Evolutionary conservation across 2,888 invertebrate genomes (phyloP).

Genomic region (Mimumesa dahlbomi): DNA sequence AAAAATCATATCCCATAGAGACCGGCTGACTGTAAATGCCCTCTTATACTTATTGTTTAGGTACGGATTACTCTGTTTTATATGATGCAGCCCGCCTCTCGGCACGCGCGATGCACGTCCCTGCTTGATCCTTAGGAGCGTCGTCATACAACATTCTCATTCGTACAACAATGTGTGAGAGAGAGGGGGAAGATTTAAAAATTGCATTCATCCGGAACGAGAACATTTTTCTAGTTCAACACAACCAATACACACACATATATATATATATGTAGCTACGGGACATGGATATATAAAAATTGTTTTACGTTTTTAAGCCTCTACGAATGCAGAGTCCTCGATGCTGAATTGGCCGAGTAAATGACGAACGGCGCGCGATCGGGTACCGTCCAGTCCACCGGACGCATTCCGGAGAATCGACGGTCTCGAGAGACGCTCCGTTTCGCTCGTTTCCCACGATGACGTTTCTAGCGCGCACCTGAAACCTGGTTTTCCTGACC

Average conservation of each 20-base stretch:
- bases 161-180: too few relatives aligned
- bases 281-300: background rate
- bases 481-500: slow-evolving; percentile 26
- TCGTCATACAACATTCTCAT: slow-evolving; percentile 55
- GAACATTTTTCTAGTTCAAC: background rate
- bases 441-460: slow-evolving; percentile 48
- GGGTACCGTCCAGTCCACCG: slow-evolving; percentile 64
- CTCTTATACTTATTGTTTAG: slow-evolving; percentile 79
- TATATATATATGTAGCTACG: too few relatives aligned
- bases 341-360: slow-evolving; percentile 35
- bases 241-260: slow-evolving; percentile 3
- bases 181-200: slow-evolving; percentile 1
- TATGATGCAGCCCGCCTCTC: slow-evolving; percentile 77
- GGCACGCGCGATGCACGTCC: slow-evolving; percentile 72
- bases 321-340: slow-evolving; percentile 12
- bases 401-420: slow-evolving; percentile 74
- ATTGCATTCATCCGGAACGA: background rate
- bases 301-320: slow-evolving; percentile 28
- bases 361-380: slow-evolving; percentile 36
- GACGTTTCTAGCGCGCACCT: slow-evolving; percentile 68
- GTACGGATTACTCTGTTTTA: slow-evolving; percentile 77
- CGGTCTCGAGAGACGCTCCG: slow-evolving; percentile 37
- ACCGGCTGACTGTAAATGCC: slow-evolving; percentile 76
- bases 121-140: slow-evolving; percentile 64
- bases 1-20: slow-evolving; percentile 68